Percentiles rank a stretch among this genome's conserved stretches.
These are phyloP conservation scores for Coreoperca whiteheadi DNA, from an alignment of 2,113 vertebrate genomes.

Conservation along the genomic window DNA sequence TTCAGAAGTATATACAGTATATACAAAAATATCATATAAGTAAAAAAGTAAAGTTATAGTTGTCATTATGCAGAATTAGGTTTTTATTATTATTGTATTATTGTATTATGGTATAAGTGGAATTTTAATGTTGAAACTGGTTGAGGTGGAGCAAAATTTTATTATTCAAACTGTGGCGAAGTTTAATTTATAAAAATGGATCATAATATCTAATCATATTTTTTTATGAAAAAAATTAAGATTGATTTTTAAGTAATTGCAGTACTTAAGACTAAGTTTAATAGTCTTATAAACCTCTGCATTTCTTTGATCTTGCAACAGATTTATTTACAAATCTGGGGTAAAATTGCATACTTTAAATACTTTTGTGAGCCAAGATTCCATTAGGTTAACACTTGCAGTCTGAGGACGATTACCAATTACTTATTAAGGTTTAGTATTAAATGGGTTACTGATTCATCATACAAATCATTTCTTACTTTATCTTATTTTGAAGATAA, in stretches of 20 bases:
- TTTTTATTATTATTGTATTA: neutral
- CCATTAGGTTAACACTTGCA: neutral
- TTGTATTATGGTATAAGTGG: neutral
- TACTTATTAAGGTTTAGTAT: neutral
- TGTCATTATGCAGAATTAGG: neutral
- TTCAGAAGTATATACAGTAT: neutral
- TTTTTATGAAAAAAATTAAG: neutral
- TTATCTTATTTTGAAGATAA: neutral
- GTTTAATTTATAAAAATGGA: neutral
- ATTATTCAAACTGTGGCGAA: neutral
- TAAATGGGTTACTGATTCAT: neutral
- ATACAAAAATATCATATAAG: neutral
- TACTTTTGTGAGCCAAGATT: neutral
- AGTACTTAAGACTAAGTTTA: neutral
- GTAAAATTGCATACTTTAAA: neutral
- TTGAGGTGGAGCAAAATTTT: neutral
- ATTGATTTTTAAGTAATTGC: too few relatives aligned
- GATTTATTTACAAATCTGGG: neutral
- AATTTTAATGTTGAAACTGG: neutral
- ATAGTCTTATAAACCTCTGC: neutral
- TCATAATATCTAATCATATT: neutral
- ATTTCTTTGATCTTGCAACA: neutral
- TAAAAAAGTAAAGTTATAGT: neutral
- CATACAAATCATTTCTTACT: neutral
- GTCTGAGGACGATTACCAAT: neutral